A percentile compares a stretch with the other conserved stretches of the same genome.
Evolutionary conservation across 2,113 vertebrate genomes (phyloP).

Genomic region (Microcebus tavaratra): DNA sequence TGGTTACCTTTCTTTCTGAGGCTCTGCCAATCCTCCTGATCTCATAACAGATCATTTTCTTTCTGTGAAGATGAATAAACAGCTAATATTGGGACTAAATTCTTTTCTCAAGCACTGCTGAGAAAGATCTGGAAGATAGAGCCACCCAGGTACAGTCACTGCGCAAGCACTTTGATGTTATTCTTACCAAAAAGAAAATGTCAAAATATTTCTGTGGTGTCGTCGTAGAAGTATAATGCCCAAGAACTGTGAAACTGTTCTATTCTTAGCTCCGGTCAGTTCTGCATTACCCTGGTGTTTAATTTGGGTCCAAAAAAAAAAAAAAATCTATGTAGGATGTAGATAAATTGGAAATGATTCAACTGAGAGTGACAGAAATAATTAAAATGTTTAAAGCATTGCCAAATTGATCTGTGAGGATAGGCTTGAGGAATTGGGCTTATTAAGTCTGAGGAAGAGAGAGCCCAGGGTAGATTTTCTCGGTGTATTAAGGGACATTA

Average conservation of each 20-base stretch:
- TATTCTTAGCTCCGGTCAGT: not conserved
- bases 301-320: not conserved
- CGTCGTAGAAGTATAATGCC: not conserved
- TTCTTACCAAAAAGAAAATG: not conserved
- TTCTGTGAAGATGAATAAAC: not conserved
- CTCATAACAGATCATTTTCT: not conserved
- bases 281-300: not conserved
- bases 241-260: not conserved
- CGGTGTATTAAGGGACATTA: not conserved
- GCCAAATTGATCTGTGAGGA: not conserved
- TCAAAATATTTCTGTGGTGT: rapidly evolving
- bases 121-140: not conserved
- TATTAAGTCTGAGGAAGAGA: not conserved
- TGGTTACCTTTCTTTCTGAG: not conserved
- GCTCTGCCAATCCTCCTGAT: not conserved
- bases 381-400: not conserved
- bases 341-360: not conserved
- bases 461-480: not conserved
- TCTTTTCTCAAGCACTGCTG: not conserved
- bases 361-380: not conserved
- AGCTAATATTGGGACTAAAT: not conserved
- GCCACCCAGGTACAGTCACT: not conserved
- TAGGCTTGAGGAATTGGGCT: not conserved
- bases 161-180: not conserved
- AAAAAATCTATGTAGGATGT: not conserved